These are phyloP conservation scores for Cotesia glomerata DNA, from an alignment of 1,140 invertebrate species.

Conservation along the genomic window DNA sequence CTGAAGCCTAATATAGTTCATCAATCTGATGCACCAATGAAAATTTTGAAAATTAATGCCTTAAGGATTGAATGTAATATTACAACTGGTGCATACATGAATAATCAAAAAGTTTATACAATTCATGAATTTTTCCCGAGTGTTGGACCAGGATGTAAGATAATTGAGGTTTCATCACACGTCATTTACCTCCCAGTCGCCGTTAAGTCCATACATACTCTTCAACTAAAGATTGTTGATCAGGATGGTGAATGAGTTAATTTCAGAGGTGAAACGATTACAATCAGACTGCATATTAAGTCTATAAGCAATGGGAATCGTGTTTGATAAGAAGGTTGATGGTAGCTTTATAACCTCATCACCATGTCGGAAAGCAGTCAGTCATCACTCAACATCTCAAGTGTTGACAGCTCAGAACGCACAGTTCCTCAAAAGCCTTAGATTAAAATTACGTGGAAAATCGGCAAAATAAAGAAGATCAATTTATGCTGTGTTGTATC, in stretches of 20 bases:
- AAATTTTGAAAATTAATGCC: conserved; percentile 12
- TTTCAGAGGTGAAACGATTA: background rate
- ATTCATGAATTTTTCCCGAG: background rate
- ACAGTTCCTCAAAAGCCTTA: too few relatives aligned
- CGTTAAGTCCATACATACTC: background rate
- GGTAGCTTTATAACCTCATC: too few relatives aligned
- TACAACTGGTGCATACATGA: background rate
- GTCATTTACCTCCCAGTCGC: background rate
- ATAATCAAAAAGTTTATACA: background rate
- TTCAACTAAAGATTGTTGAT: conserved; percentile 2
- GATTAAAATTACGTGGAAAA: background rate
- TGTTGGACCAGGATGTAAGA: background rate
- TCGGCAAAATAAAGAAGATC: background rate
- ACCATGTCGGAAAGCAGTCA: too few relatives aligned
- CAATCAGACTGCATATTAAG: background rate
- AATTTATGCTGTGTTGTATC: background rate
- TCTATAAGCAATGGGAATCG: too few relatives aligned
- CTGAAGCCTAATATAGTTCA: background rate
- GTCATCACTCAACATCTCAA: too few relatives aligned
- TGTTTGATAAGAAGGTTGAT: too few relatives aligned
- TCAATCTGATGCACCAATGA: conserved; percentile 1
- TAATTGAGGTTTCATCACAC: background rate
- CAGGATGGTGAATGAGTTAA: background rate
- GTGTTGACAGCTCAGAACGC: too few relatives aligned
- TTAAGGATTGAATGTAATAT: conserved; percentile 21